A percentile compares a stretch with the other conserved stretches of the same genome.
Conservation (phyloP, 2,797 vertebrate species). For the Squalus acanthias region DNA sequence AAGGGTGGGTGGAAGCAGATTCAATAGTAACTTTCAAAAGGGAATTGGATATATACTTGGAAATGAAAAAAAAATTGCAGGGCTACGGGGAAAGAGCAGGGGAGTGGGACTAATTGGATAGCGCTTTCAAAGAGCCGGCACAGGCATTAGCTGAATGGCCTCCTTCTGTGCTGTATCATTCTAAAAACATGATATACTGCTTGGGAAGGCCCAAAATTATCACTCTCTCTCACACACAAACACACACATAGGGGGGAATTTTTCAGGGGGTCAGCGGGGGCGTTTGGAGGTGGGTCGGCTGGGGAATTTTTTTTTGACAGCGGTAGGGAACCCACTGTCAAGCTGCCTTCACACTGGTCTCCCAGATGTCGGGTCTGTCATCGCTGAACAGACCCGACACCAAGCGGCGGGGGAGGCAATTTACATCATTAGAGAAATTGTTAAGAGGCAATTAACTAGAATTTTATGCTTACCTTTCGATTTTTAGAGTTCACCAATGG, state of each 20-base stretch:
- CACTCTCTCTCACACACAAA: no score
- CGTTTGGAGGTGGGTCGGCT: no score
- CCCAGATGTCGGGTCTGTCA: no score
- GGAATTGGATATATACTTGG: background rate
- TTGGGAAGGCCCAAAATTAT: background rate
- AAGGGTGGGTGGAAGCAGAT: background rate
- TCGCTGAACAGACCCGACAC: no score
- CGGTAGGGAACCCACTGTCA: no score
- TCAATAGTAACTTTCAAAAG: background rate
- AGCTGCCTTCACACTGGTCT: no score
- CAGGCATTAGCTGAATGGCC: background rate
- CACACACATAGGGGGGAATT: background rate
- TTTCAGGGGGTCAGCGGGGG: no score
- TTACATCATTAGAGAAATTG: no score
- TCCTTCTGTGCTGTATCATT: background rate
- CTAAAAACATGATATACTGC: background rate
- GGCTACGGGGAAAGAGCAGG: background rate
- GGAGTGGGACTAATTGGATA: background rate
- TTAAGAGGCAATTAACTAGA: no score
- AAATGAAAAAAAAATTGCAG: background rate
- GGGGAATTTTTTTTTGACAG: no score
- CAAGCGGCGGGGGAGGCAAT: no score
- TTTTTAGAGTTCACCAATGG: background rate
- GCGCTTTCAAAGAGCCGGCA: background rate
- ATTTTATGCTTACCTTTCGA: no score